phyloP scores from a whole-genome alignment of 2,888 invertebrate species.

The Plutella xylostella region DNA sequence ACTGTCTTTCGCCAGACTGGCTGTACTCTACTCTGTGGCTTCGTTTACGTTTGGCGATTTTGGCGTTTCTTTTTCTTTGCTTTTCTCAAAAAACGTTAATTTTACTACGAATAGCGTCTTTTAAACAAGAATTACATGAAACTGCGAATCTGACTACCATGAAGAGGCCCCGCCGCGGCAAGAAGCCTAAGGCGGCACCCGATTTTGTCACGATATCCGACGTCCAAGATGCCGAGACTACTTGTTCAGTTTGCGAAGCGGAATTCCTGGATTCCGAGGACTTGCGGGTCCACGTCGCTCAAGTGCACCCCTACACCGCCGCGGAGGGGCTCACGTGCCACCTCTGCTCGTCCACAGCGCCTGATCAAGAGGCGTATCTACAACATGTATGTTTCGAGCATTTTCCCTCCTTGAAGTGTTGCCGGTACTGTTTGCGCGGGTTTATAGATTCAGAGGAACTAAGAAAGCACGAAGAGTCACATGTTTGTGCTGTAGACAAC shows the following conservation, averaged over 20 bases:
- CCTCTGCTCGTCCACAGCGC: constrained; percentile 28
- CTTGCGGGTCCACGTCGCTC: constrained; percentile 32
- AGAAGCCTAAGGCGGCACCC: background rate
- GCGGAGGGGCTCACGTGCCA: constrained; percentile 25
- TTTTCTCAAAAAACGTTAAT: background rate
- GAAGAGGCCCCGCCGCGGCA: background rate
- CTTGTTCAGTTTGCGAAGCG: constrained; percentile 34
- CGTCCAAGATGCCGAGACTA: constrained; percentile 28
- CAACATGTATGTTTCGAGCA: constrained; percentile 37
- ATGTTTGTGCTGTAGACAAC: constrained; percentile 18
- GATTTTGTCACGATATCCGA: background rate
- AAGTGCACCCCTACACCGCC: constrained; percentile 29
- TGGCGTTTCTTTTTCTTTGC: no score
- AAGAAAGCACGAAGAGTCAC: constrained; percentile 32
- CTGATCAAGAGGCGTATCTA: constrained; percentile 29
- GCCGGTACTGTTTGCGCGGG: constrained; percentile 33
- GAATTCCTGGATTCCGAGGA: constrained; percentile 50
- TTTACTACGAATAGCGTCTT: background rate
- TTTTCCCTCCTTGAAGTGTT: constrained; percentile 26
- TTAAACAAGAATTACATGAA: background rate
- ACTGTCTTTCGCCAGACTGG: no score
- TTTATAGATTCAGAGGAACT: constrained; percentile 23
- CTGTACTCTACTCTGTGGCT: no score
- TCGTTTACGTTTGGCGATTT: no score
- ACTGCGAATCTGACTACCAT: background rate